A percentile compares a stretch with the other conserved stretches of the same genome.
phyloP scores from a whole-genome alignment of 1,140 invertebrate genomes.

The Pogonognathellus flavescens region DNA sequence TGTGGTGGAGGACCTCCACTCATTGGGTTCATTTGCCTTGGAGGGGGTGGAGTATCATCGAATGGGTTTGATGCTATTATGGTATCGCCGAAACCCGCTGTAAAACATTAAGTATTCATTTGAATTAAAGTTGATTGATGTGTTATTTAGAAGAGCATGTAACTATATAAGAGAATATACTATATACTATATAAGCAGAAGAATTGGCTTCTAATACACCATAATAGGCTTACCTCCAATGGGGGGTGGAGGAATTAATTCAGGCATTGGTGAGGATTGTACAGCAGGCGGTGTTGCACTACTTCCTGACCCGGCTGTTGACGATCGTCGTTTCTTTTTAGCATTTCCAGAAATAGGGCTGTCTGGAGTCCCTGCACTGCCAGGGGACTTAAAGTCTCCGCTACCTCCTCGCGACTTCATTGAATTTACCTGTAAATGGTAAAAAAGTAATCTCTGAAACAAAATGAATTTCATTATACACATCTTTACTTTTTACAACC shows the following conservation, averaged over 20 bases:
- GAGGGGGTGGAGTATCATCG: slow-evolving; percentile 86
- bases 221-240: slow-evolving; percentile 73
- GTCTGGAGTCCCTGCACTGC: slow-evolving; percentile 68
- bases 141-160: too few species aligned
- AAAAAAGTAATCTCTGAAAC: neutral
- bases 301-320: slow-evolving; percentile 69
- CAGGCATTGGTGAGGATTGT: slow-evolving; percentile 75
- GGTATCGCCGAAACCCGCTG: slow-evolving; percentile 85
- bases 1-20: slow-evolving; percentile 70
- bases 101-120: too few species aligned
- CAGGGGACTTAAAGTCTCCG: slow-evolving; percentile 73
- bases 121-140: too few species aligned
- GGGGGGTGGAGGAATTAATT: slow-evolving; percentile 83
- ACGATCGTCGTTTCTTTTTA: slow-evolving; percentile 77
- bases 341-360: slow-evolving; percentile 71
- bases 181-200: too few species aligned
- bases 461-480: neutral
- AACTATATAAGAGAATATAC: too few species aligned
- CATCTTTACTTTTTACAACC: too few species aligned
- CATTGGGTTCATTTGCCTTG: slow-evolving; percentile 72
- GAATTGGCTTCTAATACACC: too few species aligned
- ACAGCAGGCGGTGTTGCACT: slow-evolving; percentile 70
- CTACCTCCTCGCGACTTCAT: slow-evolving; percentile 59
- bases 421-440: neutral
- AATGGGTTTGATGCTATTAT: slow-evolving; percentile 96